phyloP scores from a whole-genome alignment of 2,888 invertebrate genomes.

The Lochmaea capreae region DNA sequence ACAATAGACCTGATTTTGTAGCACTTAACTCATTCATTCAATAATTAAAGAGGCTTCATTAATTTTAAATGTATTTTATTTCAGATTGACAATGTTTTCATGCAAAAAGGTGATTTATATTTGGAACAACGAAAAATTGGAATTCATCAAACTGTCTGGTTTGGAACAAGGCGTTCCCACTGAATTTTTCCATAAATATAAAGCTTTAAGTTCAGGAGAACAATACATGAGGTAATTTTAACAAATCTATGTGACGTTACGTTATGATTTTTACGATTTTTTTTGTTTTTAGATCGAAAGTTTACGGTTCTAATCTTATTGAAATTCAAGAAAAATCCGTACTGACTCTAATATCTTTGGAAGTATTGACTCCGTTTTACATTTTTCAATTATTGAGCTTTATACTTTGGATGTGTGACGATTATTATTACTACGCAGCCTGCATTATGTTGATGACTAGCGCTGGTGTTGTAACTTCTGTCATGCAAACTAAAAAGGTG shows the following conservation, averaged over 20 bases:
- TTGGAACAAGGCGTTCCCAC: constrained; percentile 77
- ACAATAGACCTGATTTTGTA: no score
- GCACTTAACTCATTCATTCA: not conserved
- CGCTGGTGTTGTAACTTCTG: constrained; percentile 85
- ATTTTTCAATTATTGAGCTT: constrained; percentile 95
- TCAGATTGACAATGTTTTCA: constrained; percentile 72
- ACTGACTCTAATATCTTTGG: constrained; percentile 78
- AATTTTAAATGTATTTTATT: constrained; percentile 17
- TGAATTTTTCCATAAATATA: constrained; percentile 73
- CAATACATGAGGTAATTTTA: constrained; percentile 72
- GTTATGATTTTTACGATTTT: not conserved
- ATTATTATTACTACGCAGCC: constrained; percentile 90
- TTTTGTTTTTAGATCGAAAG: constrained; percentile 72
- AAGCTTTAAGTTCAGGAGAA: constrained; percentile 71
- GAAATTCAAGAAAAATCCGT: constrained; percentile 82
- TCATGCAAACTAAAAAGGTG: constrained; percentile 87
- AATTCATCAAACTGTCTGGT: constrained; percentile 79
- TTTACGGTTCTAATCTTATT: constrained; percentile 89
- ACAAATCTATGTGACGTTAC: no score
- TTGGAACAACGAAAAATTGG: constrained; percentile 78
- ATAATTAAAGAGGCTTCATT: not conserved
- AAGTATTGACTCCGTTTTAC: constrained; percentile 94
- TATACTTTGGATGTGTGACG: constrained; percentile 88
- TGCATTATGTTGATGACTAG: constrained; percentile 88
- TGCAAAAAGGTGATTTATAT: constrained; percentile 88